These are phyloP conservation scores for Erpobdella octoculata DNA, from an alignment of 2,888 invertebrate genomes.

Conservation along the genomic window DNA sequence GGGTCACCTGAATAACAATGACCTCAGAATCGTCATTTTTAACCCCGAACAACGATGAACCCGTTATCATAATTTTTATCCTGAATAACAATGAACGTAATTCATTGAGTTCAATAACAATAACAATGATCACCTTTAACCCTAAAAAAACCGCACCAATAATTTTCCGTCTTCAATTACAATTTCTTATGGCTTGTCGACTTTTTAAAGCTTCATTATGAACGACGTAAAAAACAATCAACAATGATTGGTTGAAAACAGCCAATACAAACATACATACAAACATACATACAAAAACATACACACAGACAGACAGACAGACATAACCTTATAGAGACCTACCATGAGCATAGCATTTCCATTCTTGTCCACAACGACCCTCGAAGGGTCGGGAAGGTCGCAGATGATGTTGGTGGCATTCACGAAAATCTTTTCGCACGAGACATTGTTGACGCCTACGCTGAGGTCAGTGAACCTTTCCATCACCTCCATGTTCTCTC, in stretches of 20 bases:
- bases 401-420: slow-evolving; percentile 24
- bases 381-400: slow-evolving; percentile 22
- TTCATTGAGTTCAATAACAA: not conserved
- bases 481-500: slow-evolving; percentile 20
- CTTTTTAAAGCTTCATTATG: too few relatives aligned
- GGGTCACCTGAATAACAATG: slow-evolving; percentile 22
- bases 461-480: slow-evolving; percentile 17
- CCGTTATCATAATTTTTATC: not conserved
- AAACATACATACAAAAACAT: not conserved
- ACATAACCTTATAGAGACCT: not conserved
- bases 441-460: slow-evolving; percentile 10
- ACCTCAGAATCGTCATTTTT: not conserved
- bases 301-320: too few relatives aligned
- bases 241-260: too few relatives aligned
- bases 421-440: slow-evolving; percentile 13
- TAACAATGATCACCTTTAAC: not conserved
- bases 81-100: too few relatives aligned
- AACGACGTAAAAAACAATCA: too few relatives aligned
- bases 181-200: too few relatives aligned
- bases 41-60: not conserved
- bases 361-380: slow-evolving; percentile 11
- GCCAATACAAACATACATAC: not conserved
- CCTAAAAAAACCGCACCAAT: too few relatives aligned
- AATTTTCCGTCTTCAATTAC: too few relatives aligned
- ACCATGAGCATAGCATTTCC: slow-evolving; percentile 26